Base-by-base conservation (phyloP, 2,888 invertebrate species). In the Cyclophora punctaria region DNA sequence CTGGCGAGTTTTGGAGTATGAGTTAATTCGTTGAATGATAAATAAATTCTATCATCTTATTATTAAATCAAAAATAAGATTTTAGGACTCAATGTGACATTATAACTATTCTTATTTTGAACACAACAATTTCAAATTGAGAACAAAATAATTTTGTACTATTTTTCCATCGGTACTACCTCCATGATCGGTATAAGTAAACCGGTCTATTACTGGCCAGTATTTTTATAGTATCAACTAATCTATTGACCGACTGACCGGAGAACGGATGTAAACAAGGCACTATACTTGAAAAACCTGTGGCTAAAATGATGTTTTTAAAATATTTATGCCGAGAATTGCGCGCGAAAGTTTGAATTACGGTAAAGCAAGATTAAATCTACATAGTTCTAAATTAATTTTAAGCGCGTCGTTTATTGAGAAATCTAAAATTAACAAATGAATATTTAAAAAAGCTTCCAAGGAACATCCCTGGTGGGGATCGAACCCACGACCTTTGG, bases 401-500 rank as follows among this genome's bases (percentile, higher is more conserved):
- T 7, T 43, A 7, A 20, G 20, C 20, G 20, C 20, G 20, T 20
- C 20, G 20, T 20, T 20, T 2, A 43, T 7, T 7, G 7, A 7
- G 7, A 7, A 43, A 7, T 20, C 7, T 5, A 3, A 43, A 4
- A 7, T 7, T 7, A 7, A 7, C 7, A 43, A 43, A 43, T 7
- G 7, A 43, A 41, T 35, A 35, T 7, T n/a, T 20, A 35, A 34
- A 2, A 0, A 5, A 44, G 69, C 92, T 4, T 43, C 2, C 20
- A 33, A 35, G 37, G 44, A 20, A n/a, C 60, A 93, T 93, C 93
- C 92, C 93, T 92, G 92, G 93, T 91, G 93, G 93, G 93, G 93
- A 93, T 93, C 93, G 93, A 93, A 93, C 93, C 93, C 93, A 92
- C 93, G 93, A 93, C 93, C 93, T 93, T 93, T 93, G 93, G 93